Evolutionary conservation across 30 jellyfish, hydroid and myxozoan species (phyloP), one percentile per base, ranked within the genome.

Genomic region (Chrysaora quinquecirrha): DNA sequence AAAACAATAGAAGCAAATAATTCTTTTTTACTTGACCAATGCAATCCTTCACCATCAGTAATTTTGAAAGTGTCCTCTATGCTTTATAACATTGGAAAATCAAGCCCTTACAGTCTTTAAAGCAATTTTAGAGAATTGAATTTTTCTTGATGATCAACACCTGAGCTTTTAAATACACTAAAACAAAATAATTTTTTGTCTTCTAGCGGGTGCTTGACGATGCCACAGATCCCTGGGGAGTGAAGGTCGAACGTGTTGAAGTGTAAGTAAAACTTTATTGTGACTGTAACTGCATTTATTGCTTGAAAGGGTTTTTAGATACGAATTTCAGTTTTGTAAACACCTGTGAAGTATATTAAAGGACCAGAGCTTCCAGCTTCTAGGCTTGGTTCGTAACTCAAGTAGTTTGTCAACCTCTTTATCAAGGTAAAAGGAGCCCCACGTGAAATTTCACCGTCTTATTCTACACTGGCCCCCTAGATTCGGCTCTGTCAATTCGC

Each of bases 211-310:
- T 86, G 22, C 90, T 90, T n/a, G 97, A 90, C 38, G 97, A 77
- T 46, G 97, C 97, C 14, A 90, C 97, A 25, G 97, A 90, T 73
- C 97, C 97, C 23, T 90, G 97, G 97, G 97, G 97, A 43, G 94
- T 90, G 76, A 90, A 90, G 48, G 97, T 90, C 29, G 97, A 90
- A 50, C 97, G 97, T 47, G 97, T 90, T 43, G 97, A 90, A 90
- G 97, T 90, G 96, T 87, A 60, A 76, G 95, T 84, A 64, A 21
- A 2, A 2, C 48, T 60, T 60, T 60, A 4, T n/a, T 6, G 9
- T 60, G 11, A 9, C n/a, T 4, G 12, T 20, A 4, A 4, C 23
- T n/a, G 29, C n/a, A 10, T 4, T 10, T 12, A 4, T 21, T 60
- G 29, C 12, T 60, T 60, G 29, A 10, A 21, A 6, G 12, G 16